Evolutionary conservation across 2,888 invertebrate species (phyloP).

Genomic region (Marasmarcha lunaedactyla): DNA sequence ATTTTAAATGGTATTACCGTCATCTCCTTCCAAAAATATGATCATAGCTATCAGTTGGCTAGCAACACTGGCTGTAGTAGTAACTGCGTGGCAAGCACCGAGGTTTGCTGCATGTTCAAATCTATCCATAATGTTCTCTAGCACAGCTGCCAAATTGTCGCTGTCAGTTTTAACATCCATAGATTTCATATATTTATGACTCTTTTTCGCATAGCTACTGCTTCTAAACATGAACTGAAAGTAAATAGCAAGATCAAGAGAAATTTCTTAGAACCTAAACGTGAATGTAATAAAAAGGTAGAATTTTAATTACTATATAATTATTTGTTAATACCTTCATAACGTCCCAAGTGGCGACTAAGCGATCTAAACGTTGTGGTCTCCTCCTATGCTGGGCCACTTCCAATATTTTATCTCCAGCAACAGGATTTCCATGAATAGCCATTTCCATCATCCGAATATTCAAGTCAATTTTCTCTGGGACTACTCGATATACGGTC

Average conservation of each 20-base stretch:
- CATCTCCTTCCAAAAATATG: constrained; percentile 56
- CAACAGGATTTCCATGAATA: constrained; percentile 72
- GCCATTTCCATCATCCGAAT: constrained; percentile 71
- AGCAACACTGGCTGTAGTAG: constrained; percentile 12
- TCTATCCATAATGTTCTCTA: background rate
- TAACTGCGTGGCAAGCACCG: background rate
- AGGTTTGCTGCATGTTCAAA: background rate
- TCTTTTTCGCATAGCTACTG: too few relatives aligned
- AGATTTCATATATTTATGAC: too few relatives aligned
- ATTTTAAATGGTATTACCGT: constrained; percentile 30
- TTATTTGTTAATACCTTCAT: background rate
- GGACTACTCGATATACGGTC: constrained; percentile 49
- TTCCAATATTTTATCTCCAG: constrained; percentile 60
- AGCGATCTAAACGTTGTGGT: constrained; percentile 13
- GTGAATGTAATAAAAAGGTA: too few relatives aligned
- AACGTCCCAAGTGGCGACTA: background rate
- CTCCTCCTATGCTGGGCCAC: constrained; percentile 53
- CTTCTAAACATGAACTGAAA: too few relatives aligned
- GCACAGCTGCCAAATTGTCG: too few relatives aligned
- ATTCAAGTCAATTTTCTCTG: constrained; percentile 46
- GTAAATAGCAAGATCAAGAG: too few relatives aligned
- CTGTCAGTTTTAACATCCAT: too few relatives aligned
- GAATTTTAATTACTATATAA: too few relatives aligned
- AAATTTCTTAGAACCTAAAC: too few relatives aligned
- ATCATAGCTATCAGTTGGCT: constrained; percentile 69